Conservation (phyloP, 2,797 vertebrate species). For the Sebastes itinus region DNA sequence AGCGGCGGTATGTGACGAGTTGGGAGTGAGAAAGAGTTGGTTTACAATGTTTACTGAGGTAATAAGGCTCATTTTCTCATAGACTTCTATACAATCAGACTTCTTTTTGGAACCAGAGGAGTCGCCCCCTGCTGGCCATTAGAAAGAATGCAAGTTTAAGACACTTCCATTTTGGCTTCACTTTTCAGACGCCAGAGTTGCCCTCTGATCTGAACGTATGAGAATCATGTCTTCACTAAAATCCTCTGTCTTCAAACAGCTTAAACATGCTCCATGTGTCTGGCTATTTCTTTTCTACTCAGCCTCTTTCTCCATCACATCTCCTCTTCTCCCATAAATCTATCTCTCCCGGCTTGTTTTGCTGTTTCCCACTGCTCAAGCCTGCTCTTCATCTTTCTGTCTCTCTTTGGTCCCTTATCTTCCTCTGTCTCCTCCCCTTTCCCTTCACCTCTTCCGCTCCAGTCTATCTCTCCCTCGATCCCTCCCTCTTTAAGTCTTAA, state of each 20-base stretch:
- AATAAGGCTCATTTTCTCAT: no score
- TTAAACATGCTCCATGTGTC: constrained; percentile 9
- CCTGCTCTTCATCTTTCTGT: constrained; percentile 16
- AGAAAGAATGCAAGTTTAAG: no score
- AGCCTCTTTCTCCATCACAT: constrained; percentile 23
- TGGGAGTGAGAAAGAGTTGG: no score
- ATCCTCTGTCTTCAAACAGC: constrained; percentile 16
- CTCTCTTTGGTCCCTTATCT: constrained; percentile 20
- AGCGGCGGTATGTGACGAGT: no score
- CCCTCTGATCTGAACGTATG: neutral
- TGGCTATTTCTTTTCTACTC: constrained; percentile 10
- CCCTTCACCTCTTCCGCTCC: constrained; percentile 24
- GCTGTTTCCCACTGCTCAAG: constrained; percentile 4
- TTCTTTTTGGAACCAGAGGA: no score
- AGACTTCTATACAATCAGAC: no score
- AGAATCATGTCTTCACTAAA: constrained; percentile 6
- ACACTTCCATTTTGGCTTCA: no score
- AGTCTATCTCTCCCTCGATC: constrained; percentile 19
- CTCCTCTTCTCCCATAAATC: constrained; percentile 32
- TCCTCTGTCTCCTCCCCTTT: constrained; percentile 16
- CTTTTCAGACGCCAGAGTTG: no score
- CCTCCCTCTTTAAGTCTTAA: constrained; percentile 56
- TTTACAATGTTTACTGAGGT: no score
- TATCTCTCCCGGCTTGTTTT: constrained; percentile 29
- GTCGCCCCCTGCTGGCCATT: no score